A percentile compares a stretch with the other conserved stretches of the same genome.
phyloP scores from a whole-genome alignment of 2,113 vertebrate species.

The Hypomesus transpacificus region DNA sequence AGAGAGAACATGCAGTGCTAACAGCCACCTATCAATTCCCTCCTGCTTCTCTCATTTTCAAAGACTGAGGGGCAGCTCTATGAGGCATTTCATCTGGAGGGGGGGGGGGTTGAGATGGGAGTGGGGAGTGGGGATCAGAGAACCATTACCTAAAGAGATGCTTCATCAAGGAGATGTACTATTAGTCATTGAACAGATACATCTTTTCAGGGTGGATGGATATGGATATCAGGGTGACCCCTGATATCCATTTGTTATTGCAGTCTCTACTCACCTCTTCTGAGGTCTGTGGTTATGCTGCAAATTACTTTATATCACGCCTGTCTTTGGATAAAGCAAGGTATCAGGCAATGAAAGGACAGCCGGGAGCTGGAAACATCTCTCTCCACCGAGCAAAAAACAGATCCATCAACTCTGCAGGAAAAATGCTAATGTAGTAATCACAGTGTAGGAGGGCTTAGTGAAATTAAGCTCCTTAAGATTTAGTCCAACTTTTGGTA shows the following conservation, averaged over 20 bases:
- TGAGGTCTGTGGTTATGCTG: not conserved
- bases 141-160: conserved; percentile 35
- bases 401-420: conserved; percentile 31
- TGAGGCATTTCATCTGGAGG: conserved; percentile 36
- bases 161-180: conserved; percentile 8
- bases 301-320: conserved; percentile 26
- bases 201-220: too few species aligned
- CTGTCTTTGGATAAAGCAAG: conserved; percentile 1
- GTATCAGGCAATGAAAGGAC: conserved; percentile 18
- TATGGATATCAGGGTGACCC: too few species aligned
- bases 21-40: conserved; percentile 50
- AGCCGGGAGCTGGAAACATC: conserved; percentile 21
- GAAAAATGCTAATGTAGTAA: conserved; percentile 28
- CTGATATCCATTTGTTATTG: too few species aligned
- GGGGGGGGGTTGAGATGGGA: not conserved
- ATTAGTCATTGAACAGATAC: too few species aligned
- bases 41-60: conserved; percentile 38
- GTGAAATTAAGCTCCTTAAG: conserved; percentile 32
- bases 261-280: not conserved
- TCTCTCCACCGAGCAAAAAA: conserved; percentile 40
- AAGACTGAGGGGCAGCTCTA: conserved; percentile 31
- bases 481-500: conserved; percentile 24
- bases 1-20: conserved; percentile 45
- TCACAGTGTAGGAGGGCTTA: conserved; percentile 23
- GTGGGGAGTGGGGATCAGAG: not conserved